Evolutionary conservation across 2,888 invertebrate species (phyloP).

Genomic region (Pantelozetes paolii): DNA sequence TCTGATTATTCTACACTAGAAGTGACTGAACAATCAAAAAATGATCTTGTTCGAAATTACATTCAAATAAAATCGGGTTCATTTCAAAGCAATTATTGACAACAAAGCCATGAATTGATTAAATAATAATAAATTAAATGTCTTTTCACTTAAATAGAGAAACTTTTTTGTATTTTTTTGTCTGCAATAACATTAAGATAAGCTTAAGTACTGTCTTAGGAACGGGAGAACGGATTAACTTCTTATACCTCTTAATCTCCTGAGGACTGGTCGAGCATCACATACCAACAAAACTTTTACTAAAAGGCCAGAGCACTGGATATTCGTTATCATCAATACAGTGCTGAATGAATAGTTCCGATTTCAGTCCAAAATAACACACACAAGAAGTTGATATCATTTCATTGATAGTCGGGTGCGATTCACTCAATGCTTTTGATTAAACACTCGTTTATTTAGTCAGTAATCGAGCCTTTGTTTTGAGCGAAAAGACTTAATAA

Average conservation of each 20-base stretch:
- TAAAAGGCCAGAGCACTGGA: not conserved
- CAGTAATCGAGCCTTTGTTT: too few relatives aligned
- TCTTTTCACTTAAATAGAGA: not conserved
- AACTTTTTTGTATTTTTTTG: not conserved
- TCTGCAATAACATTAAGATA: not conserved
- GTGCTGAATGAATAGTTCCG: not conserved
- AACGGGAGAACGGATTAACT: not conserved
- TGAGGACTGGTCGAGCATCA: not conserved
- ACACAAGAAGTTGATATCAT: not conserved
- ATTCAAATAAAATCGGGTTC: too few relatives aligned
- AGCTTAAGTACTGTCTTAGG: not conserved
- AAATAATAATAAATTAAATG: not conserved
- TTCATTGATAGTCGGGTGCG: not conserved
- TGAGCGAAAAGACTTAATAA: too few relatives aligned
- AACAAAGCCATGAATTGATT: too few relatives aligned
- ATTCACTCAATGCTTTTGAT: too few relatives aligned
- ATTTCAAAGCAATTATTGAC: too few relatives aligned
- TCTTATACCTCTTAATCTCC: not conserved
- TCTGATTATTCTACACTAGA: too few relatives aligned
- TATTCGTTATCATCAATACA: slow-evolving; percentile 11
- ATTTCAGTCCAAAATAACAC: not conserved
- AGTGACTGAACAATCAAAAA: too few relatives aligned
- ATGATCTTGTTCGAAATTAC: too few relatives aligned
- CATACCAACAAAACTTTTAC: not conserved
- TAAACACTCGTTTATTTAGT: too few relatives aligned